Evolutionary conservation across 2,888 invertebrate genomes (phyloP).

Genomic region (Pristionchus entomophagus): DNA sequence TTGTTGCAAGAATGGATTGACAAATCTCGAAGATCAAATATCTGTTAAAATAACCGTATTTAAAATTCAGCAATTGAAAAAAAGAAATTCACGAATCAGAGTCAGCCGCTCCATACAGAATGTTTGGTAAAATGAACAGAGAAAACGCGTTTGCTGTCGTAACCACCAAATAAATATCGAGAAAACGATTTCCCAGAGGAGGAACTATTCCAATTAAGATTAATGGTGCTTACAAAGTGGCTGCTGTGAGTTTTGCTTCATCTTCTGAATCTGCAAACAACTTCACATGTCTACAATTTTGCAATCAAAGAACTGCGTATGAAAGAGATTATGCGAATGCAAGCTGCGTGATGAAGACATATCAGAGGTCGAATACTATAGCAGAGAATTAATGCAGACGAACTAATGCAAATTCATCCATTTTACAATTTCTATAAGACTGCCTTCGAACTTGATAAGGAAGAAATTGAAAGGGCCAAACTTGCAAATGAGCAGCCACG

Average conservation of each 20-base stretch:
- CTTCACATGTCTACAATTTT: neutral
- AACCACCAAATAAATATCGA: no score
- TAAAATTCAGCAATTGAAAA: neutral
- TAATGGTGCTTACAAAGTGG: neutral
- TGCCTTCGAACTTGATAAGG: neutral
- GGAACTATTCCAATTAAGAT: neutral
- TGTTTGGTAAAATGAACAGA: neutral
- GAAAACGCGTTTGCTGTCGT: neutral
- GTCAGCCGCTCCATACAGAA: neutral
- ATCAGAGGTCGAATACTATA: neutral
- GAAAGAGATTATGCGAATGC: neutral
- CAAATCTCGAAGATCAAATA: neutral
- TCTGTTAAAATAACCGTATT: neutral
- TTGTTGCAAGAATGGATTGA: constrained; percentile 4
- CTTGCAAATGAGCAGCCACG: no score
- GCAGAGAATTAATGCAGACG: neutral
- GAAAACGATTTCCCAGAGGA: neutral
- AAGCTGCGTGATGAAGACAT: neutral
- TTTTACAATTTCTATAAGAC: neutral
- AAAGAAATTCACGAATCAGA: neutral
- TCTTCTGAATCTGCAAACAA: neutral
- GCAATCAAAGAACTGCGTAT: neutral
- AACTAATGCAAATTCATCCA: neutral
- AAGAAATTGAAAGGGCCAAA: neutral
- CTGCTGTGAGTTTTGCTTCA: neutral